Base-by-base conservation (phyloP, 2,113 vertebrate species). In the Chionomys nivalis region DNA sequence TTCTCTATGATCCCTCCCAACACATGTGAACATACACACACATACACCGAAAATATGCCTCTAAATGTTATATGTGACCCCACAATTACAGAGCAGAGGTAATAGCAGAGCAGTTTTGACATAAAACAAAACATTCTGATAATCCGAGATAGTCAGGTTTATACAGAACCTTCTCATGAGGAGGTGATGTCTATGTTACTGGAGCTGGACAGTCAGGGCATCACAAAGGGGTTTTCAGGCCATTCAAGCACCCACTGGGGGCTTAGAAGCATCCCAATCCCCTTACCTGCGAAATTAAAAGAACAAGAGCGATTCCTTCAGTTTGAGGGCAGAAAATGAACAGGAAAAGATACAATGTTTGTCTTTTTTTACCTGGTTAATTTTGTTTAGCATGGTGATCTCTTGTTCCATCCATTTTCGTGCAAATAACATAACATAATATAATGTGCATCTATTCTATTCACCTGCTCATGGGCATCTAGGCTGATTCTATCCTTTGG, bases 111-210 rank as follows among this genome's bases (percentile, higher is more conserved):
- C 21, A 42, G 16, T 76, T 66, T 75, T 94, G 87, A 14, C 44
- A 33, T 66, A 77, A 91, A 55, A 83, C 86, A 89, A 36, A 93
- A 75, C 78, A n/a, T 89, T 75, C 78, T 91, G 26, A 94, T 91
- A 73, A 93, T 81, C 70, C 76, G 55, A 94, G 19, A 7, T 65
- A 66, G 79, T 94, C 31, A 70, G 39, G 86, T 24, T 86, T 89
- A 86, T 5, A 79, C 65, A 94, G 58, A 88, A 87, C 58, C 33
- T 93, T 79, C 81, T 90, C 63, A 85, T 0, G 33, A 89, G 4
- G 31, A 55, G 17, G 47, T 49, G 16, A 87, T 26, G 24, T 78
- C 31, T 79, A 9, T 33, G n/a, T 82, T n/a, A n/a, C 61, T 44
- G 4, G 63, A 90, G 14, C 17, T 94, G 36, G 39, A 87, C 65